Evolutionary conservation across 1,140 invertebrate species (phyloP), one percentile per base, ranked within the genome.

Genomic region (Euwallacea fornicatus): DNA sequence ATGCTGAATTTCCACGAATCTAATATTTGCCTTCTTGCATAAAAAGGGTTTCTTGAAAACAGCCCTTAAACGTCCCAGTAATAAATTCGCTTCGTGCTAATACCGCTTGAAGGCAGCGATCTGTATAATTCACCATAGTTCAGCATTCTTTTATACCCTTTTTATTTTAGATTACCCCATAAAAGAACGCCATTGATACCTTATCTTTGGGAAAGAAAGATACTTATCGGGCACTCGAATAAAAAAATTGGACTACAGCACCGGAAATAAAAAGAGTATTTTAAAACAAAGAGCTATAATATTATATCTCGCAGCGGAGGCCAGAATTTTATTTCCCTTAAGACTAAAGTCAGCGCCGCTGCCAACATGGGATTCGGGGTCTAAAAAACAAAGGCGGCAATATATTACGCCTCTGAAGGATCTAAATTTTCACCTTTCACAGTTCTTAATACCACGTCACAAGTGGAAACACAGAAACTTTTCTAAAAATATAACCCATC

Each of bases 161-260:
- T 70, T 62, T 56, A 53, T 53, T 70, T 69, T 64, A 55, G 47
- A 62, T 70, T 61, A 64, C 61, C 68, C 68, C 56, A 70, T 70
- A 70, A 70, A 70, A 64, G 47, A 33, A 33, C 43, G 33, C 53
- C 68, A 70, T 70, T 70, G 68, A 70, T 70, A 70, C 68, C 60
- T 70, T 68, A 70, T 70, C 68, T 50, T 1, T 41, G 61, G 42
- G 13, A 69, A 63, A 47, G 42, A 63, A 70, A 64, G 68, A 64
- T 70, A 54, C 59, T 58, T 70, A 70, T 70, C 68, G 64, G 61
- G 56, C n/a, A 69, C 59, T 69, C 33, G 46, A 69, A 62, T 69
- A 69, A 69, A 69, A 62, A 15, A 68, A 68, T 43, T 54, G 47
- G 61, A 46, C 61, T 69, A 69, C 42, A 58, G 61, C n/a, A 50